Conservation (phyloP, 2,888 invertebrate species). For the Laspeyria flexula region DNA sequence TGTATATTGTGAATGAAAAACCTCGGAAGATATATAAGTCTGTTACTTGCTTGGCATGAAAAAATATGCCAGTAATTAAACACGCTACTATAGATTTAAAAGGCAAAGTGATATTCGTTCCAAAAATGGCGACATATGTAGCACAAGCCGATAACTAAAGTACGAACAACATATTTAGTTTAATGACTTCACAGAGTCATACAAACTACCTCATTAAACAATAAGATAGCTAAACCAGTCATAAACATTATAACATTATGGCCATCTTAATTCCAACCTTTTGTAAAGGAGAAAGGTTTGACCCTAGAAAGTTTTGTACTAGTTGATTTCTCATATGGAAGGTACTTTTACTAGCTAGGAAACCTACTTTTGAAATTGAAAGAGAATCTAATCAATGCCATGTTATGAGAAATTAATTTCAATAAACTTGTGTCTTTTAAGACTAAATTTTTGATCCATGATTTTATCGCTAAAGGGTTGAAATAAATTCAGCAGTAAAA, state of each 20-base stretch:
- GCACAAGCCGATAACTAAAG: conserved; percentile 52
- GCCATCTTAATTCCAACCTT: conserved; percentile 39
- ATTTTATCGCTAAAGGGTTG: no score
- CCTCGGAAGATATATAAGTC: no score
- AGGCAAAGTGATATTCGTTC: conserved; percentile 23
- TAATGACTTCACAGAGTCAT: conserved; percentile 46
- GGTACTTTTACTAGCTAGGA: background rate
- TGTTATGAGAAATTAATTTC: background rate
- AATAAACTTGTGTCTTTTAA: no score
- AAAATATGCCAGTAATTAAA: conserved; percentile 14
- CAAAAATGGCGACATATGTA: conserved; percentile 71
- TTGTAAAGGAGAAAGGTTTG: conserved; percentile 40
- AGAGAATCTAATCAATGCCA: background rate
- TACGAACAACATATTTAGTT: conserved; percentile 37
- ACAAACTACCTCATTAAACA: conserved; percentile 56
- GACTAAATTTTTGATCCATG: no score
- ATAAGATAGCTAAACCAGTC: conserved; percentile 50
- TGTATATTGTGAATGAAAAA: no score
- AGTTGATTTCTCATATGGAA: conserved; percentile 11
- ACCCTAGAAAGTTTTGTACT: conserved; percentile 39
- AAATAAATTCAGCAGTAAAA: no score
- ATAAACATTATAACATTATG: conserved; percentile 47
- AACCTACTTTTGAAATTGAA: background rate
- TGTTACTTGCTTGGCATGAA: no score
- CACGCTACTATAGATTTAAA: conserved; percentile 31